These are phyloP conservation scores for Dolomedes plantarius DNA, from an alignment of 2,888 invertebrate species.

Conservation along the genomic window DNA sequence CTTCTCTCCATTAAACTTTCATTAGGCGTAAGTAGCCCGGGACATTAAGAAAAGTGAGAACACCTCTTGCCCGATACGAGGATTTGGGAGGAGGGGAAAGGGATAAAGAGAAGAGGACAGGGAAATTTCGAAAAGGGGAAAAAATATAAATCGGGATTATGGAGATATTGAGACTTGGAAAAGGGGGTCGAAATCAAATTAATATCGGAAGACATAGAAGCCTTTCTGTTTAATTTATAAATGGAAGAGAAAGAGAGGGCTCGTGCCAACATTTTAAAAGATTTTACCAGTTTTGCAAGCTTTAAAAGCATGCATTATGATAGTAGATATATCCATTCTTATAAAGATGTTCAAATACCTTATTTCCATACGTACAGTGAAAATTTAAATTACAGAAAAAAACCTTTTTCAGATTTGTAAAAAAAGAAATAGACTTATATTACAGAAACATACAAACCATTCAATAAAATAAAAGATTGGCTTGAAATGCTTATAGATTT, in stretches of 20 bases:
- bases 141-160: slow-evolving; percentile 3
- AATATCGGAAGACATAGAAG: slow-evolving; percentile 14
- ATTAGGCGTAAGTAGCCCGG: slow-evolving; percentile 59
- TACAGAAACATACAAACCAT: too few species aligned
- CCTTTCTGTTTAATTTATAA: slow-evolving; percentile 8
- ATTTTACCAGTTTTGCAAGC: not conserved
- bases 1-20: slow-evolving; percentile 70
- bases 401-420: too few species aligned
- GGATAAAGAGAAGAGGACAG: not conserved
- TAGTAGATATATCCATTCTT: too few species aligned
- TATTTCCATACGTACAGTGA: too few species aligned
- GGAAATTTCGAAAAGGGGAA: not conserved
- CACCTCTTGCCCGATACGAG: slow-evolving; percentile 21
- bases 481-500: too few species aligned
- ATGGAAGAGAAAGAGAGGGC: not conserved
- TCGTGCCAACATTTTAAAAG: not conserved
- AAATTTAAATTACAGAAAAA: too few species aligned
- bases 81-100: slow-evolving; percentile 14
- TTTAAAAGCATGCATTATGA: not conserved
- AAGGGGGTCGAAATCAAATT: slow-evolving; percentile 18
- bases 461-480: too few species aligned
- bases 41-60: slow-evolving; percentile 51
- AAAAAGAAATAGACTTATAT: too few species aligned
- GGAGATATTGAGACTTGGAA: slow-evolving; percentile 3
- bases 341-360: too few species aligned